Evolutionary conservation across 2,888 invertebrate species (phyloP).

Genomic region (Agrochola litura): DNA sequence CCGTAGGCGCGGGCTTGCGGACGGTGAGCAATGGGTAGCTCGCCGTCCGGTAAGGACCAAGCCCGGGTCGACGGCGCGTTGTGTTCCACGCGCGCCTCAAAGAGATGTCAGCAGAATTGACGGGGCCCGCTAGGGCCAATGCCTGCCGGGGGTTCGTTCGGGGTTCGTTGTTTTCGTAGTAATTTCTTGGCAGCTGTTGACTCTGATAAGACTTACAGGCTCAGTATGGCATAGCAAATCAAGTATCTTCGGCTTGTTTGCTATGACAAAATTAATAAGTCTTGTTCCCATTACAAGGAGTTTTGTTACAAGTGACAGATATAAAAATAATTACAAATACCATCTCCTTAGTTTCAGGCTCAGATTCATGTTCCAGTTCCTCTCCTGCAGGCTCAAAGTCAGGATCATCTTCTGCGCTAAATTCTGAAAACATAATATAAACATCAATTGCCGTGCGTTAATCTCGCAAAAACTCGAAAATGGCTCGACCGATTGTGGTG

Average conservation of each 20-base stretch:
- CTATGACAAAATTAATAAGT: background rate
- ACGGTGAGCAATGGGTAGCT: no score
- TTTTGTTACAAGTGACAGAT: background rate
- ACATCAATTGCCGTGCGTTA: no score
- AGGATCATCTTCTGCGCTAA: constrained; percentile 77
- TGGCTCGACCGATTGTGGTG: no score
- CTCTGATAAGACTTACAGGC: no score
- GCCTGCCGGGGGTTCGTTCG: no score
- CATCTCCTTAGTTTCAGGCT: constrained; percentile 72
- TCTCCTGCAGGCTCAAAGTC: constrained; percentile 78
- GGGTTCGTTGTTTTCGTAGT: background rate
- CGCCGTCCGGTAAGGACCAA: no score
- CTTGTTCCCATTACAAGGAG: background rate
- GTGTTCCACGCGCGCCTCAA: no score
- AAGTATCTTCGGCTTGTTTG: background rate
- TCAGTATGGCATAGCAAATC: background rate
- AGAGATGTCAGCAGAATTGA: no score
- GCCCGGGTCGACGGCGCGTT: no score
- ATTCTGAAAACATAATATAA: constrained; percentile 64
- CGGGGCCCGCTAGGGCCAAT: no score
- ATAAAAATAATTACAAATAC: constrained; percentile 25
- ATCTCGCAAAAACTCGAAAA: no score
- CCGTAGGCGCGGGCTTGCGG: no score
- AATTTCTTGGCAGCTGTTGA: background rate
- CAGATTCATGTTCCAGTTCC: constrained; percentile 66